Evolutionary conservation across 2,888 invertebrate genomes (phyloP).

Genomic region (Coelopa pilipes): DNA sequence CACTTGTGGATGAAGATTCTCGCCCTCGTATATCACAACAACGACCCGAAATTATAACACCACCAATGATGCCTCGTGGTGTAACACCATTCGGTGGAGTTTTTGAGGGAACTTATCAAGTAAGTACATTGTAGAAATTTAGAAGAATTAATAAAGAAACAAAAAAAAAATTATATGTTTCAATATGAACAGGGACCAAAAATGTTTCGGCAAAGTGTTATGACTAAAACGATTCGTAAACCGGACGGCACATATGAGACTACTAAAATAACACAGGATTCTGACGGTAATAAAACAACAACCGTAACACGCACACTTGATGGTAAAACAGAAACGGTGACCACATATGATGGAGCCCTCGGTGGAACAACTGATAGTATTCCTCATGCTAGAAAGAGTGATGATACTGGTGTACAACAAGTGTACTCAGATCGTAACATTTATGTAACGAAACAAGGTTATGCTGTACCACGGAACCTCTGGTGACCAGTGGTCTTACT

Average conservation of each 20-base stretch:
- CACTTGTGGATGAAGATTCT: slow-evolving; percentile 57
- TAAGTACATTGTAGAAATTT: slow-evolving; percentile 35
- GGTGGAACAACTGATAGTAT: slow-evolving; percentile 30
- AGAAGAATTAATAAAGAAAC: too few relatives aligned
- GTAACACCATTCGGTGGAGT: slow-evolving; percentile 60
- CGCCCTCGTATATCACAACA: slow-evolving; percentile 49
- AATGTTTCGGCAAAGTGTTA: slow-evolving; percentile 70
- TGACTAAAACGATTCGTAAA: slow-evolving; percentile 69
- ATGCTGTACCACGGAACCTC: slow-evolving; percentile 66
- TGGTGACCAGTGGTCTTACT: slow-evolving; percentile 64
- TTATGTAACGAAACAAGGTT: slow-evolving; percentile 66
- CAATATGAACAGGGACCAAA: slow-evolving; percentile 62
- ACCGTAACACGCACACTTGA: slow-evolving; percentile 68
- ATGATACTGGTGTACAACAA: slow-evolving; percentile 36
- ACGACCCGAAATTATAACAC: slow-evolving; percentile 57
- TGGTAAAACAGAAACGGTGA: slow-evolving; percentile 62
- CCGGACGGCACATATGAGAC: slow-evolving; percentile 73
- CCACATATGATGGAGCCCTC: slow-evolving; percentile 51
- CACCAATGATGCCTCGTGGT: slow-evolving; percentile 52
- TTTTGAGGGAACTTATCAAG: slow-evolving; percentile 64
- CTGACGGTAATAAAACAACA: slow-evolving; percentile 71
- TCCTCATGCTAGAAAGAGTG: slow-evolving; percentile 33
- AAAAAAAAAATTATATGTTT: background rate
- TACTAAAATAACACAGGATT: slow-evolving; percentile 70
- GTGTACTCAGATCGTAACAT: slow-evolving; percentile 60